These are phyloP conservation scores for Prosopocoilus inquinatus DNA, from an alignment of 2,888 invertebrate species.

Conservation along the genomic window DNA sequence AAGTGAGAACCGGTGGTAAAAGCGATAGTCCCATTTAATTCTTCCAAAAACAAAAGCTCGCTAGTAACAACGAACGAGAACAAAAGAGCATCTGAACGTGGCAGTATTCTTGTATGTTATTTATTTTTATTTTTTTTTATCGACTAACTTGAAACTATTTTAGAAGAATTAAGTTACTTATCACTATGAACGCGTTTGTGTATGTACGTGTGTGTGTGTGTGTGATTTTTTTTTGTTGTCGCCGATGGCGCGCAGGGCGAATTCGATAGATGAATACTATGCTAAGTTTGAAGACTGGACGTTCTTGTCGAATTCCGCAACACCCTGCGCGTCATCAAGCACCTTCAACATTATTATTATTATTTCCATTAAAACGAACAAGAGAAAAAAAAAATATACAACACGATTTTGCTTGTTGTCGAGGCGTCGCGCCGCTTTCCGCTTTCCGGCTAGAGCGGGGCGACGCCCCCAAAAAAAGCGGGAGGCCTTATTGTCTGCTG, in stretches of 20 bases:
- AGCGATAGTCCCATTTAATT: constrained; percentile 8
- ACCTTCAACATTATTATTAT: not conserved
- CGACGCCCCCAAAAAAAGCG: not conserved
- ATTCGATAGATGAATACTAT: not conserved
- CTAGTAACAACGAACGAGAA: not conserved
- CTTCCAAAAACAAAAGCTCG: constrained; percentile 6
- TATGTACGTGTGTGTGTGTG: too few species aligned
- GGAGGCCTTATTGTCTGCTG: not conserved
- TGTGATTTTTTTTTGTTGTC: not conserved
- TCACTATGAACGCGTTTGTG: not conserved
- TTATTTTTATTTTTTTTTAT: not conserved
- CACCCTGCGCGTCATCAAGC: constrained; percentile 9
- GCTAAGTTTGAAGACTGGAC: constrained; percentile 2
- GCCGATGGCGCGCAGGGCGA: constrained; percentile 7
- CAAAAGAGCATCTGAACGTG: constrained; percentile 1
- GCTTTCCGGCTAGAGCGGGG: too few species aligned
- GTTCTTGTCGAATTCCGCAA: not conserved
- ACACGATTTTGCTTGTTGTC: too few species aligned
- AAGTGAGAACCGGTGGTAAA: not conserved
- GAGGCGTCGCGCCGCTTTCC: too few species aligned
- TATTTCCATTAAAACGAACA: too few species aligned
- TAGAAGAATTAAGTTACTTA: constrained; percentile 14
- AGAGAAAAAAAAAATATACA: too few species aligned
- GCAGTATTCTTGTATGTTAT: constrained; percentile 1
- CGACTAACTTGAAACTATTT: constrained; percentile 4